Evolutionary conservation across 2,113 vertebrate species (phyloP), one percentile per base, ranked within the genome.

Genomic region (Gasterosteus aculeatus): DNA sequence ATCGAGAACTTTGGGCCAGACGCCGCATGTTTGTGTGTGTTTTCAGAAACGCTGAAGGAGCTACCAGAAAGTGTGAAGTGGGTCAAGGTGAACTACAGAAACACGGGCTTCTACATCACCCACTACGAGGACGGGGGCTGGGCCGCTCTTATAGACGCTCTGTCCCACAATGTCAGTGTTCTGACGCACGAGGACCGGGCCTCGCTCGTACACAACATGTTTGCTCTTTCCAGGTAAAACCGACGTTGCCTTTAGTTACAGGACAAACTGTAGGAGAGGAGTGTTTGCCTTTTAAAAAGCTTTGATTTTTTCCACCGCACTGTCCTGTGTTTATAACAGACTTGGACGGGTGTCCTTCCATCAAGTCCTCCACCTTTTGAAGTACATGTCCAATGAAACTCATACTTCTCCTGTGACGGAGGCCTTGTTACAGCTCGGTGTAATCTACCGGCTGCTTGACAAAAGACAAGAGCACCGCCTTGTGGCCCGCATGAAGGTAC

Each of bases 81-180:
- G 98, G 75, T 99, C 82, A 99, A 99, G 91, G 90, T 99, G 85
- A 99, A 99, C 59, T 91, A 95, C 73, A 91, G 89, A 66, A 96
- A 95, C 92, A 95, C 93, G 0, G 98, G 97, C 18, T 99, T 97
- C 91, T 99, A 98, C 75, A 85, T 98, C 19, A 97, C 99, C 9
- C 84, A 98, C 78, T 98, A 99, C 47, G 92, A 87, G 60, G 78
- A 93, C 0, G 84, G 93, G 0, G 94, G 95, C 72, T 98, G 96
- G 96, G 64, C 63, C 8, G 91, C 79, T 0, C 89, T 99, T 3
- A 93, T 85, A 73, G 53, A 85, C 0, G 94, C 95, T 33, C 47
- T 99, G 84, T 90, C 89, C 58, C 82, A n/a, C 33, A 88, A 95
- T 14, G 89, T 94, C 62, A 84, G 75, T 3, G 91, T 94, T 79